Evolutionary conservation across 2,113 vertebrate genomes (phyloP), one percentile per base, ranked within the genome.

Genomic region (Glaucidium brasilianum): DNA sequence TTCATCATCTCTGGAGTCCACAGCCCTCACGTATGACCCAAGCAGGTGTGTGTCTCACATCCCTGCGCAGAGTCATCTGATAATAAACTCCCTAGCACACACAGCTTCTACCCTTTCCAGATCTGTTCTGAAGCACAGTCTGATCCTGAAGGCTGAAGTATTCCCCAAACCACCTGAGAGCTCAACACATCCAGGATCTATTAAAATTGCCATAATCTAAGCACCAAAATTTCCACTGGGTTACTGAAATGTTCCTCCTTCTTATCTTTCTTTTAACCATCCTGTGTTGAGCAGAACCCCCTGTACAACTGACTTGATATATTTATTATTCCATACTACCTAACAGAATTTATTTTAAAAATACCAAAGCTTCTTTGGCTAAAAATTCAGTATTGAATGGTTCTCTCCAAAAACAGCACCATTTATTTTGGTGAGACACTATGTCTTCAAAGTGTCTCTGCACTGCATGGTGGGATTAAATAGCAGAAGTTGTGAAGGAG

Each of bases 401-500:
- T 53, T 59, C 69, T 79, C 79, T 92, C 73, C 75, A 80, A 93
- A 56, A 85, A 25, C 84, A 77, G 56, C 71, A 66, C 52, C 39
- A 49, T 95, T 97, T 95, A 80, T 81, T 83, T 60, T 75, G 72
- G 79, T 88, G 97, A 92, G 92, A 96, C 94, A 69, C 50, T 73
- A 78, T 25, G 64, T 71, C 95, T 96, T 91, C 86, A 32, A 81
- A 95, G 13, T 15, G 34, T 87, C 91, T 71, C 92, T 45, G 35
- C 83, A 81, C n/a, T 49, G 59, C 34, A 22, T 6, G 50, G 53
- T 30, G 55, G 56, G 55, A 86, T 81, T 78, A 37, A 87, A 66
- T 2, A 63, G 88, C 87, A 86, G 64, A 93, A 53, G 85, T 47
- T 17, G 60, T 29, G 26, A 94, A 56, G 62, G 62, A 68, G 23